Conservation (phyloP, 2,888 invertebrate species). For the Callosobruchus maculatus region DNA sequence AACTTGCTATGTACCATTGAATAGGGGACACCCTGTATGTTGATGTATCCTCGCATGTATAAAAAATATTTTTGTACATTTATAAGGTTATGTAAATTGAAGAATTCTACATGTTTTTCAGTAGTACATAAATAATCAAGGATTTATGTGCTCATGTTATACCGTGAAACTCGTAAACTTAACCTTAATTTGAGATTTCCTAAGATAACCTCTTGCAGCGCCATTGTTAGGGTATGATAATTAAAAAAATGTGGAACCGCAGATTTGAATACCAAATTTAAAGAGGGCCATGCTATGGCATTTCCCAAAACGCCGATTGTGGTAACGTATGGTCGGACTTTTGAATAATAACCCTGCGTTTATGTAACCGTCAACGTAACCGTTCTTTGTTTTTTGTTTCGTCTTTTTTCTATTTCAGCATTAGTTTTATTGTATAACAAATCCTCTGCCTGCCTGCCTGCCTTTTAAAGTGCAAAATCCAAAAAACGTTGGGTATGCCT, state of each 20-base stretch:
- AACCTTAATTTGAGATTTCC: not conserved
- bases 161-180: not conserved
- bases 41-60: no score
- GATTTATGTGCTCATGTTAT: no score
- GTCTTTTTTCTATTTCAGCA: not conserved
- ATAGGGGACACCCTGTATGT: no score
- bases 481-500: not conserved
- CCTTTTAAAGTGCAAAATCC: not conserved
- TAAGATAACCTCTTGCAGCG: not conserved
- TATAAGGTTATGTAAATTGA: no score
- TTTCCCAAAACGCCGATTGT: not conserved
- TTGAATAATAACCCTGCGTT: not conserved
- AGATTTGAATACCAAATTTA: not conserved
- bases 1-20: no score
- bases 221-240: not conserved
- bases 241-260: not conserved
- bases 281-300: not conserved
- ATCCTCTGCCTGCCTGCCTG: not conserved
- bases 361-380: not conserved
- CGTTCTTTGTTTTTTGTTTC: not conserved
- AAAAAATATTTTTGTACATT: no score
- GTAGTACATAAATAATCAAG: no score
- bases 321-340: not conserved
- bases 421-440: not conserved
- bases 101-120: no score